Evolutionary conservation across 2,113 vertebrate genomes (phyloP), one percentile per base, ranked within the genome.

Genomic region (Nothobranchius kuhntae): DNA sequence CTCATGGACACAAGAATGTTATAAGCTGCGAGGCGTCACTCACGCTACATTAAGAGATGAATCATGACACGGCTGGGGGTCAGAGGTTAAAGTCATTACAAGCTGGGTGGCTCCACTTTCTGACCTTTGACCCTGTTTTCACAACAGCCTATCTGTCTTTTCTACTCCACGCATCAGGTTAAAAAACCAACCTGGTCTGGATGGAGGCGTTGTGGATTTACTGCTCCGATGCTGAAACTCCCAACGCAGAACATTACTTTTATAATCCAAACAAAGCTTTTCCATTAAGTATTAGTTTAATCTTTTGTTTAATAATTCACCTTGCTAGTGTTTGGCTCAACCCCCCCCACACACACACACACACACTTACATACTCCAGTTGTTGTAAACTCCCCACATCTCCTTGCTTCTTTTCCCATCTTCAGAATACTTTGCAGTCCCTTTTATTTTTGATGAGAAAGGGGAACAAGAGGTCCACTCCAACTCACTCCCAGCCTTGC

Each of bases 361-460:
- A n/a, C 40, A 17, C 53, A 53, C 47, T 9, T 7, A 12, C 42
- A 17, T 14, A 45, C 6, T 51, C 21, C 6, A 59, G 52, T 65
- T 40, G 35, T n/a, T 62, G 62, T 77, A 61, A 79, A 85, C 80
- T 15, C 56, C 53, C 69, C 51, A 51, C 50, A 30, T 52, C 57
- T 67, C 38, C 24, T 14, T 50, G 61, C 45, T 75, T 59, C 50
- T 74, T 60, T 63, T 68, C 68, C 74, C 79, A 66, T 79, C 54
- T 68, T 77, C 64, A 74, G 75, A 83, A 80, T 75, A 71, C 65
- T 75, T 73, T 71, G 74, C 71, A 42, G 71, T 81, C 77, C 30
- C 61, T 91, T 93, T 89, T 88, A 92, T 92, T 93, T 94, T 93
- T 94, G 89, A 94, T 92, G 90, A 82, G 93, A 74, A 70, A 78